phyloP scores from a whole-genome alignment of 2,113 vertebrate genomes.

The Machaerirhynchus nigripectus region DNA sequence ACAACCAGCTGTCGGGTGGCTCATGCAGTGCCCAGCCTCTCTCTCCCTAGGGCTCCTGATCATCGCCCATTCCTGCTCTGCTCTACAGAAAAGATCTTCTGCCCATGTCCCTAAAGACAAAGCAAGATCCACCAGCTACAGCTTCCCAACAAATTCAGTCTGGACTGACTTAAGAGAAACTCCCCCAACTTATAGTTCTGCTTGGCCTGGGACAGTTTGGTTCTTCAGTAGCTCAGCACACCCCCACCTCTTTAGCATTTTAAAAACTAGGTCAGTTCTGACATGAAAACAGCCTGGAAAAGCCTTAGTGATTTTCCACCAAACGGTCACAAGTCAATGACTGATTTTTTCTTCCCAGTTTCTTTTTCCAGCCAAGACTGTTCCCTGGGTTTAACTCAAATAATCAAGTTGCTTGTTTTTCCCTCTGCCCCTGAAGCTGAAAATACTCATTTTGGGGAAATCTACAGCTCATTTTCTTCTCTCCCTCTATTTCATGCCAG shows the following conservation, averaged over 20 bases:
- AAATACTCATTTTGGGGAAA: neutral
- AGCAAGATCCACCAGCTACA: neutral
- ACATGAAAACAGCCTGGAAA: slow-evolving; percentile 5
- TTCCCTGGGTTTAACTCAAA: neutral
- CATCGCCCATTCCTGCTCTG: neutral
- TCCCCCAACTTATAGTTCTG: neutral
- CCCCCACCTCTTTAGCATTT: neutral
- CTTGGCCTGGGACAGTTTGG: neutral
- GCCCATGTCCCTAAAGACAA: neutral
- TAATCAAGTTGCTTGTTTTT: neutral
- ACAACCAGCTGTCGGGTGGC: neutral
- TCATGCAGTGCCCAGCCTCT: neutral
- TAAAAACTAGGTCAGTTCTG: slow-evolving; percentile 41
- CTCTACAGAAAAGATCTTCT: neutral
- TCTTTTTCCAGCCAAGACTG: neutral
- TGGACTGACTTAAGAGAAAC: neutral
- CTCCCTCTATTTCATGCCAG: neutral
- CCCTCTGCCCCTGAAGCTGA: neutral
- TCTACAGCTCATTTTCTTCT: neutral
- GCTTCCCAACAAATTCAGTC: neutral
- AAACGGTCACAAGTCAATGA: neutral
- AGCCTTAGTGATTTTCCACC: slow-evolving; percentile 27
- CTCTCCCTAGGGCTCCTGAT: neutral
- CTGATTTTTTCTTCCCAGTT: neutral
- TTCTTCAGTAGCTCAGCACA: neutral